These are phyloP conservation scores for Lasioglossum villosulum DNA, from an alignment of 2,888 invertebrate genomes.

Conservation along the genomic window DNA sequence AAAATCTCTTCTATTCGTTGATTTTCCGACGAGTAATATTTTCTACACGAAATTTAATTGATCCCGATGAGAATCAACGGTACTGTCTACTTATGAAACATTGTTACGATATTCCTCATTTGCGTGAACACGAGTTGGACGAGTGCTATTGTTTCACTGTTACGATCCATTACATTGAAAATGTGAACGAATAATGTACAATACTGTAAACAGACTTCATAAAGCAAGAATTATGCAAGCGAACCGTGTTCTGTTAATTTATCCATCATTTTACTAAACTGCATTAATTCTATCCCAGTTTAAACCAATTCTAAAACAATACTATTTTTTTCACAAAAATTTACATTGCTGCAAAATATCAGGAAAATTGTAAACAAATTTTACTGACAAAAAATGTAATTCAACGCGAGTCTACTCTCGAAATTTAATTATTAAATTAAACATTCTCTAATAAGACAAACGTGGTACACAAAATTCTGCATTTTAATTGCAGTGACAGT, in stretches of 20 bases:
- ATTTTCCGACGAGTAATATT: constrained; percentile 16
- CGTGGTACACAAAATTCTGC: not conserved
- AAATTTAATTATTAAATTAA: not conserved
- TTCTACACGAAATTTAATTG: constrained; percentile 14
- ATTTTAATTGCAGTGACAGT: not conserved
- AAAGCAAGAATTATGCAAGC: constrained; percentile 53
- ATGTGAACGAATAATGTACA: constrained; percentile 55
- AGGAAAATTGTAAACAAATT: not conserved
- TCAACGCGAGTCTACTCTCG: too few species aligned
- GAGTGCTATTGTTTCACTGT: constrained; percentile 38
- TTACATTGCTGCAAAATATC: not conserved
- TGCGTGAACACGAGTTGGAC: constrained; percentile 19
- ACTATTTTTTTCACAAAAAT: not conserved
- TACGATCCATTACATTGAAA: constrained; percentile 37
- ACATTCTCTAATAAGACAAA: not conserved
- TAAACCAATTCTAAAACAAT: not conserved
- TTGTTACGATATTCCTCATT: constrained; percentile 22
- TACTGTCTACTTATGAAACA: constrained; percentile 53
- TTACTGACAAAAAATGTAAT: too few species aligned
- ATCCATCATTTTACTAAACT: not conserved
- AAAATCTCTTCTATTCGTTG: constrained; percentile 1
- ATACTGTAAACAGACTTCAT: constrained; percentile 70
- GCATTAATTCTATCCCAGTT: not conserved
- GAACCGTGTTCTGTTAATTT: constrained; percentile 14
- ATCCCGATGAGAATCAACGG: not conserved